A percentile compares a stretch with the other conserved stretches of the same genome.
phyloP scores from a whole-genome alignment of 2,797 vertebrate species.

The Microcaecilia unicolor region DNA sequence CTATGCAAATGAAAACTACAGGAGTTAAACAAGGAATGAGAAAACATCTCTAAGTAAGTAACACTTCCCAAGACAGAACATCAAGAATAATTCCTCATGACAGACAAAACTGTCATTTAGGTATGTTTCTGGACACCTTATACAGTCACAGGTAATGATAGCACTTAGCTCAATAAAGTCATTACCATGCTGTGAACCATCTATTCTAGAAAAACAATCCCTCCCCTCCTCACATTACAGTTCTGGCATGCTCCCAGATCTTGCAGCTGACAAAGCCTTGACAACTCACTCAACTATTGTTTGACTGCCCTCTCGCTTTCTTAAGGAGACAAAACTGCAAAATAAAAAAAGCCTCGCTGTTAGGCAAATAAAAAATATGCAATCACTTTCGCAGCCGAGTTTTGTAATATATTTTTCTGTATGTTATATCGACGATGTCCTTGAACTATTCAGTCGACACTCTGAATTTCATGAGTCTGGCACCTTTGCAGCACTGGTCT shows the following conservation, averaged over 20 bases:
- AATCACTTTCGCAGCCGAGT: conserved; percentile 3
- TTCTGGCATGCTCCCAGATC: conserved; percentile 9
- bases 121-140: too few species aligned
- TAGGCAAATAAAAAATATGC: not conserved
- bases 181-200: not conserved
- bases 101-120: too few species aligned
- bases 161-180: too few species aligned
- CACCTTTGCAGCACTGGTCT: conserved; percentile 31
- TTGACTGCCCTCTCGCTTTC: not conserved
- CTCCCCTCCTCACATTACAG: not conserved
- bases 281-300: conserved; percentile 16
- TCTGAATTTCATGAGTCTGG: conserved; percentile 32
- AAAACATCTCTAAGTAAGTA: conserved; percentile 20
- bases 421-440: conserved; percentile 8
- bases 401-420: conserved; percentile 20
- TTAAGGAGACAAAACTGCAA: conserved; percentile 13
- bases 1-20: conserved; percentile 53
- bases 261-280: conserved; percentile 4
- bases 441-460: conserved; percentile 20
- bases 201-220: not conserved
- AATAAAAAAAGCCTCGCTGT: conserved; percentile 2
- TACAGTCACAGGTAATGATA: too few species aligned
- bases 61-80: conserved; percentile 8
- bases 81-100: not conserved
- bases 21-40: conserved; percentile 21